phyloP scores from a whole-genome alignment of 2,888 invertebrate genomes.

The Eupithecia subumbrata region DNA sequence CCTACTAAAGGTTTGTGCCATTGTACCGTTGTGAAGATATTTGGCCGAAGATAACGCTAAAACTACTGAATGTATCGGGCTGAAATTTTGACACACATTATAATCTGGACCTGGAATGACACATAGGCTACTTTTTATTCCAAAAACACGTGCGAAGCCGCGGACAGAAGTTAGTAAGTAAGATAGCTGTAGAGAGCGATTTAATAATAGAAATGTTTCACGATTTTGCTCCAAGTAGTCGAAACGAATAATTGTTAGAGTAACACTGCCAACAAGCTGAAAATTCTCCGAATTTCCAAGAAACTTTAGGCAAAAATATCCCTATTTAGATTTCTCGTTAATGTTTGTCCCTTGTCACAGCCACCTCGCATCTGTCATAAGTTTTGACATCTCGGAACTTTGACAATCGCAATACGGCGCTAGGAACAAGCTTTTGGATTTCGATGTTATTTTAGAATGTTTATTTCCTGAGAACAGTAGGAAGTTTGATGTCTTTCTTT shows the following conservation, averaged over 20 bases:
- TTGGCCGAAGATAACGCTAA: too few species aligned
- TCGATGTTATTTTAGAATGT: conserved; percentile 27
- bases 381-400: conserved; percentile 44
- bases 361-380: conserved; percentile 39
- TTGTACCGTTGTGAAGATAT: too few species aligned
- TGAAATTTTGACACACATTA: too few species aligned
- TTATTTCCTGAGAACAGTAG: not conserved
- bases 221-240: not conserved
- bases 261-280: not conserved
- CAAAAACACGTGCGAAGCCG: not conserved
- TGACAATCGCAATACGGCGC: conserved; percentile 42
- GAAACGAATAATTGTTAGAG: conserved; percentile 4
- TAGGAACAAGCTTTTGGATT: conserved; percentile 11
- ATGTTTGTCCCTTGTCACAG: conserved; percentile 36
- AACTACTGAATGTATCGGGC: too few species aligned
- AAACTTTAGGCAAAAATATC: conserved; percentile 13
- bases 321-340: conserved; percentile 25
- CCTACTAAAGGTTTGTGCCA: too few species aligned
- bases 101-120: too few species aligned
- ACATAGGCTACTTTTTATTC: too few species aligned
- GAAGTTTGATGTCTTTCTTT: not conserved
- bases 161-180: too few species aligned
- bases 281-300: not conserved
- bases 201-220: not conserved
- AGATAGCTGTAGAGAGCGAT: too few species aligned